Conservation (phyloP, 2,113 vertebrate genomes). For the Myxocyprinus asiaticus region DNA sequence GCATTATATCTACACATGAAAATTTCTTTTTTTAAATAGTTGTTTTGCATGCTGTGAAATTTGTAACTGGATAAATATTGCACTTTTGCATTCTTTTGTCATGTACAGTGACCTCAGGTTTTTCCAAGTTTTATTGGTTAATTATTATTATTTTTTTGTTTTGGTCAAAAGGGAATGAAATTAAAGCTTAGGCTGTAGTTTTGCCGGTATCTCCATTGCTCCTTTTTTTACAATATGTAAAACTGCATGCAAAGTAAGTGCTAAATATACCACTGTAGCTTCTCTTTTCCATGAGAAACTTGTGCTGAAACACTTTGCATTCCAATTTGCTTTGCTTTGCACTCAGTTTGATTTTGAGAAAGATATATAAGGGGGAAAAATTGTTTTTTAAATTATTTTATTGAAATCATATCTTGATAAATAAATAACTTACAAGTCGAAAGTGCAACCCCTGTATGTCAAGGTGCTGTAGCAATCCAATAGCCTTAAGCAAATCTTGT, state of each 20-base stretch:
- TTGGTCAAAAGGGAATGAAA: conserved; percentile 21
- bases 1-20: not conserved
- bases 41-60: conserved; percentile 58
- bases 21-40: conserved; percentile 31
- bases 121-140: conserved; percentile 31
- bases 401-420: not conserved
- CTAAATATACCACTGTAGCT: conserved; percentile 18
- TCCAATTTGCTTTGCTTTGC: conserved; percentile 14
- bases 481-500: not conserved
- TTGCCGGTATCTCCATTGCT: conserved; percentile 23
- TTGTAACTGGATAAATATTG: conserved; percentile 50
- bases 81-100: conserved; percentile 46
- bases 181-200: conserved; percentile 15
- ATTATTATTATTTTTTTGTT: conserved; percentile 15
- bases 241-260: conserved; percentile 38
- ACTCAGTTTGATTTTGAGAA: conserved; percentile 1
- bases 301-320: not conserved
- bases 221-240: conserved; percentile 1
- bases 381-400: no score
- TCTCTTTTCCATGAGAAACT: not conserved
- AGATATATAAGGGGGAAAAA: no score
- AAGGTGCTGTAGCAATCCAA: conserved; percentile 19
- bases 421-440: not conserved
- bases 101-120: conserved; percentile 35
- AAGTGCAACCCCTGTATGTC: conserved; percentile 7